A percentile compares a stretch with the other conserved stretches of the same genome.
phyloP scores from a whole-genome alignment of 2,888 invertebrate species.

The Clistopyga incitator region DNA sequence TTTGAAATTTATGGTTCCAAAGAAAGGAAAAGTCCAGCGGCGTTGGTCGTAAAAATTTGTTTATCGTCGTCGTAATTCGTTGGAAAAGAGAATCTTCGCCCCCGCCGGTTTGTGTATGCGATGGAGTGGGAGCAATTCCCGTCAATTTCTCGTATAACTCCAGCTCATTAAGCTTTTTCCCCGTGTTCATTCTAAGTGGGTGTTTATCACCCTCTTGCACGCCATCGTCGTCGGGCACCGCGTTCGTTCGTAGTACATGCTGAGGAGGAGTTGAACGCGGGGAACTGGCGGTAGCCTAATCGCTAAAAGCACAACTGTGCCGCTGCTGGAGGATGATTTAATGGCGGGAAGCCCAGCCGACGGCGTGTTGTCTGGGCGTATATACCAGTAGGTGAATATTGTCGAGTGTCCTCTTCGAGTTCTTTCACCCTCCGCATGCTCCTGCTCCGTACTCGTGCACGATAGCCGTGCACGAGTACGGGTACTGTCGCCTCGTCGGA shows the following conservation, averaged over 20 bases:
- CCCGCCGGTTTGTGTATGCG: neutral
- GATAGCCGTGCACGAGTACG: neutral
- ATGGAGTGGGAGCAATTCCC: conserved; percentile 29
- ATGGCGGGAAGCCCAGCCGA: conserved; percentile 39
- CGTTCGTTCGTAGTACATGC: neutral
- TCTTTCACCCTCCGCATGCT: neutral
- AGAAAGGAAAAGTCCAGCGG: conserved; percentile 5
- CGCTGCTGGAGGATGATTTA: conserved; percentile 33
- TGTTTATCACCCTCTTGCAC: conserved; percentile 56
- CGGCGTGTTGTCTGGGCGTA: conserved; percentile 2
- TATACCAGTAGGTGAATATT: neutral
- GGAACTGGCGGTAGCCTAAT: conserved; percentile 33
- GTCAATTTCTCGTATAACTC: conserved; percentile 49
- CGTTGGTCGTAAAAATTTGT: conserved; percentile 17
- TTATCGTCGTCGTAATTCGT: conserved; percentile 4
- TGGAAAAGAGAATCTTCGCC: conserved; percentile 29
- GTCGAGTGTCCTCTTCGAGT: neutral
- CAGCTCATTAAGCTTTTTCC: conserved; percentile 47
- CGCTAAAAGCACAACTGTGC: conserved; percentile 49
- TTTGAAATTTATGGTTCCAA: neutral
- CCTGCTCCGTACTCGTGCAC: neutral
- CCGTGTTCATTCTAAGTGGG: conserved; percentile 48
- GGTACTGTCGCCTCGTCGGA: neutral
- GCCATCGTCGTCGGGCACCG: conserved; percentile 29
- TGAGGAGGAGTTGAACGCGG: neutral